Evolutionary conservation across 2,113 vertebrate species (phyloP).

Genomic region (Perognathus longimembris): DNA sequence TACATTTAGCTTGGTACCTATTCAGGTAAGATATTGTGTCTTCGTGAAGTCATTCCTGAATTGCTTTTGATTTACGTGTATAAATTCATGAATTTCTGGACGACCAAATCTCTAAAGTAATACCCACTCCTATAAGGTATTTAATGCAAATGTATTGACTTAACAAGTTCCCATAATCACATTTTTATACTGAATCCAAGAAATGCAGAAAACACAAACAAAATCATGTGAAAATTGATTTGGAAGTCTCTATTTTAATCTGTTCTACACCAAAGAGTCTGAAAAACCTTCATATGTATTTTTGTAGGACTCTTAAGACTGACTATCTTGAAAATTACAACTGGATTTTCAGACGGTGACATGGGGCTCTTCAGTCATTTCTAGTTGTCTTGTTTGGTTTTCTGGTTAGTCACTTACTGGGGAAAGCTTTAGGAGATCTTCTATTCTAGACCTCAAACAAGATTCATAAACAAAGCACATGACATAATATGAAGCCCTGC

Average conservation of each 20-base stretch:
- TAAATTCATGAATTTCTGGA: constrained; percentile 16
- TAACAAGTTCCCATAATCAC: background rate
- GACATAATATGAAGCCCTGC: background rate
- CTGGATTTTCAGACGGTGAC: background rate
- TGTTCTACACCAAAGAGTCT: background rate
- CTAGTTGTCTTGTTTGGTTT: constrained; percentile 40
- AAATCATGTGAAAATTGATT: background rate
- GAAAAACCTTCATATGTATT: background rate
- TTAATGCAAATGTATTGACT: background rate
- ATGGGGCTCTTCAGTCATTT: constrained; percentile 34
- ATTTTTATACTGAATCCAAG: background rate
- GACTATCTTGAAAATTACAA: constrained; percentile 14
- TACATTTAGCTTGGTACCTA: background rate
- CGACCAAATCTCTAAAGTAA: background rate
- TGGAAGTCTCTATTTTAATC: background rate
- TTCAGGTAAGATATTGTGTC: background rate
- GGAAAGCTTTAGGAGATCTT: background rate
- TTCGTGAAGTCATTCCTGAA: background rate
- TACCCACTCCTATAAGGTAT: background rate
- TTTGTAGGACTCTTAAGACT: background rate
- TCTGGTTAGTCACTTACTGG: constrained; percentile 47
- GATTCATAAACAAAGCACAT: constrained; percentile 54
- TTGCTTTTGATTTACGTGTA: background rate
- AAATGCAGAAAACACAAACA: background rate
- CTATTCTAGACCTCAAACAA: constrained; percentile 7